A percentile compares a stretch with the other conserved stretches of the same genome.
Conservation (phyloP, 53 echinoderm and acorn worm species). For the Glandiceps talaboti region DNA sequence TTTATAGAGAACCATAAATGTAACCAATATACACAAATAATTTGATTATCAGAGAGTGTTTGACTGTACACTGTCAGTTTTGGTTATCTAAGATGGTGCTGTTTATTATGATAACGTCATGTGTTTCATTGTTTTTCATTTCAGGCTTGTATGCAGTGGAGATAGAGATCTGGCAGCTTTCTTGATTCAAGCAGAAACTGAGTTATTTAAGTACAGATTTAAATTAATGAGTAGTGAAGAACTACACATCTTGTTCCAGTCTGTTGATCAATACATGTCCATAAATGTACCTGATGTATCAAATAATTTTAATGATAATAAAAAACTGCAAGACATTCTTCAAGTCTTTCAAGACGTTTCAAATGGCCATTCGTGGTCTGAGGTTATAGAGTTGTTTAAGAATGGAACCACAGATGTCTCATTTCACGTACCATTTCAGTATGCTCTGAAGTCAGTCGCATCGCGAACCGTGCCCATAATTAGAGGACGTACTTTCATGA, state of each 20-base stretch:
- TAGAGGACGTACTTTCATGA: conserved; percentile 48
- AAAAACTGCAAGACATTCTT: conserved; percentile 2
- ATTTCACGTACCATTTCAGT: conserved; percentile 68
- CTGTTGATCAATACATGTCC: conserved; percentile 52
- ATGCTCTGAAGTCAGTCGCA: conserved; percentile 50
- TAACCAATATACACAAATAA: neutral
- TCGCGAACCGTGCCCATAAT: conserved; percentile 38
- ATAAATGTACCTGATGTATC: neutral
- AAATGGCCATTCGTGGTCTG: conserved; percentile 26
- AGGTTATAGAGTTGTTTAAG: conserved; percentile 43
- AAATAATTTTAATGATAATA: neutral
- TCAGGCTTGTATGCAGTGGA: conserved; percentile 59
- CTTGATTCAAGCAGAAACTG: conserved; percentile 59
- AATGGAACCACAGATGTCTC: conserved; percentile 30
- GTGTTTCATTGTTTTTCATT: no score
- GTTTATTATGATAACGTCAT: no score
- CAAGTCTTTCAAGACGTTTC: neutral
- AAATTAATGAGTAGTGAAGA: conserved; percentile 59
- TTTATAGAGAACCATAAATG: neutral
- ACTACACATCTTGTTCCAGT: conserved; percentile 41
- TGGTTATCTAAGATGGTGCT: no score
- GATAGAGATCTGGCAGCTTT: conserved; percentile 54
- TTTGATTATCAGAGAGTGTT: neutral
- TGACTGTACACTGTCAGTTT: neutral
- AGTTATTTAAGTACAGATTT: conserved; percentile 72